Base-by-base conservation (phyloP, 2,797 vertebrate genomes). In the Myotis findleyi region DNA sequence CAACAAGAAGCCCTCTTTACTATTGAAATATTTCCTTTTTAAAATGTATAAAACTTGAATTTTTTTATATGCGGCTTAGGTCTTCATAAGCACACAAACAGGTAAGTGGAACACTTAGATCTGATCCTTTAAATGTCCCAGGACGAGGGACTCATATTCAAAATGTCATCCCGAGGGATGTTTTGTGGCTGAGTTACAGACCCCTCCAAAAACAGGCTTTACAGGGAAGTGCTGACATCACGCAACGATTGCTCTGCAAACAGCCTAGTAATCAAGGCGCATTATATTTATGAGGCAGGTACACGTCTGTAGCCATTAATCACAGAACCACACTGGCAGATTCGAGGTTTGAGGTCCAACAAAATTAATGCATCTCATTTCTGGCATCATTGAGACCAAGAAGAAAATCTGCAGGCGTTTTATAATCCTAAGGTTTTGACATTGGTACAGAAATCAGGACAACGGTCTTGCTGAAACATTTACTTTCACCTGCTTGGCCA, bases 231-330 rank as follows among this genome's bases (percentile, higher is more conserved):
- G 98, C 97, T 98, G 98, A 98, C 98, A 98, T 98, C 97, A 98
- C 94, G 51, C 98, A 98, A 98, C 98, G 97, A 97, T 97, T 97
- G 98, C 95, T 97, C 96, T 81, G 94, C 97, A 97, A 97, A 97
- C 88, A 94, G 97, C 96, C 97, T 94, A 93, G 96, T 96, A 98
- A 98, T 98, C 98, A 98, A 97, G 97, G 95, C 97, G 95, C 97
- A 95, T 98, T 98, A 97, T 98, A 98, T 98, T 98, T 98, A 98
- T 98, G 98, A 98, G 98, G 98, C 97, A 97, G 98, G 98, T 98
- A 98, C 98, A 98, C 97, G 98, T 98, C 98, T 97, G 97, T 97
- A 97, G 97, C 98, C 98, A 98, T 98, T 97, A 98, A 98, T 98
- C 98, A 98, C 97, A 64, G 47, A 97, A 97, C 98, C 97, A 97